Evolutionary conservation across 2,888 invertebrate genomes (phyloP), one percentile per base, ranked within the genome.

Genomic region (Heteromurus nitidus): DNA sequence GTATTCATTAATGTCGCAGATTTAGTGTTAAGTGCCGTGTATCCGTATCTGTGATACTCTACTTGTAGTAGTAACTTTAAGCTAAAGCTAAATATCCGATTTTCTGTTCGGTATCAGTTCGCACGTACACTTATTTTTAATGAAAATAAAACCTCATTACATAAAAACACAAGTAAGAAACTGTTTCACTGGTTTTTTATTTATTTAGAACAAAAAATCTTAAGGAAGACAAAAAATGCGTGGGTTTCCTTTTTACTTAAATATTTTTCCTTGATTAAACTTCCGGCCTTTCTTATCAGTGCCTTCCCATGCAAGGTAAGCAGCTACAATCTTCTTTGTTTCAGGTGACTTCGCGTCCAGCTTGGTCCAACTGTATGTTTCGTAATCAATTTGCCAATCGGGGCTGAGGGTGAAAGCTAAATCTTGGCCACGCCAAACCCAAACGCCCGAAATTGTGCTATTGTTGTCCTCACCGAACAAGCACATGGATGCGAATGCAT

Each of bases 241-340:
- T 26, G n/a, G 68, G 9, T 2, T 60, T 58, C 47, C 28, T 89
- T n/a, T n/a, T 92, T 93, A 99, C 92, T 99, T 99, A 92, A 98
- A 99, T 90, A 99, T 95, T 92, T 99, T 99, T 90, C 99, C 99
- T 92, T 99, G 97, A 91, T 97, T 98, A 92, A 98, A 98, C 89
- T 93, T 92, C 89, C 97, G 95, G 81, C 97, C 98, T 69, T 92
- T 90, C 89, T 94, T 95, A 90, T 98, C 96, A 22, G 91, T 90
- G 84, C 97, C 98, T 87, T 92, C 91, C 97, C 97, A 97, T 55
- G 95, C 92, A 90, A 98, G 94, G 91, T 98, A 98, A 88, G 97
- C 94, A 85, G 93, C 91, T 16, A 99, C 96, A 76, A 97, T 89
- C 87, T 94, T 92, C 91, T 96, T 97, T 73, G 97, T 96, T 88